A percentile compares a stretch with the other conserved stretches of the same genome.
Evolutionary conservation across 2,797 vertebrate species (phyloP).

Genomic region (Delichon dasypus): DNA sequence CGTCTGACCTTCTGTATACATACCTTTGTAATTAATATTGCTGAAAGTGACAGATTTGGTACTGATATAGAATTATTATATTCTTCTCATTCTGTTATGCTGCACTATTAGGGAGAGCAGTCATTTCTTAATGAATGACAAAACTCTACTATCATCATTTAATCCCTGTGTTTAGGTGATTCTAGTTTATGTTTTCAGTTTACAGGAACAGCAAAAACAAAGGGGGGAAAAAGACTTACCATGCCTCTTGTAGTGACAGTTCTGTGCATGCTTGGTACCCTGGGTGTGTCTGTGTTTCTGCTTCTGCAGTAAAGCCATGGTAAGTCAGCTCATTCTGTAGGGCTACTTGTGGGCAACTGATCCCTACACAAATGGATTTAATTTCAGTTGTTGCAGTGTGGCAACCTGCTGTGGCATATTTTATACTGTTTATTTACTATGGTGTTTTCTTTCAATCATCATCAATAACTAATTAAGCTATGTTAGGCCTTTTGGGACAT

Average conservation of each 20-base stretch:
- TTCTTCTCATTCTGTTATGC: background rate
- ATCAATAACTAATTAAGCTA: background rate
- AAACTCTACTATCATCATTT: background rate
- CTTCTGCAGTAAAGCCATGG: background rate
- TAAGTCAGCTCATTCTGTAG: background rate
- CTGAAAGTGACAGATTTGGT: background rate
- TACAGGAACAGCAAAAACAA: background rate
- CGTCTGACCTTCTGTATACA: background rate
- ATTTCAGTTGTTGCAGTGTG: background rate
- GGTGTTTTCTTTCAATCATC: background rate
- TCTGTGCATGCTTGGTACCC: background rate
- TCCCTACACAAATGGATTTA: background rate
- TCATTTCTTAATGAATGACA: background rate
- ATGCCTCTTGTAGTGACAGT: background rate
- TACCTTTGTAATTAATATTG: background rate
- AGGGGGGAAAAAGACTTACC: rapidly evolving
- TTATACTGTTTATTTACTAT: background rate
- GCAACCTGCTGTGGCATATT: background rate
- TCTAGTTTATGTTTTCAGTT: background rate
- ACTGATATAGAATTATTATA: background rate
- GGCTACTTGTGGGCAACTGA: background rate
- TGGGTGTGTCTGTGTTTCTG: background rate
- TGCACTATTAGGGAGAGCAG: background rate
- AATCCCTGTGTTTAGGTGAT: background rate
- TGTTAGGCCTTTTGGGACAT: background rate